These are phyloP conservation scores for Rissa tridactyla DNA, from an alignment of 2,113 vertebrate species.

Conservation along the genomic window DNA sequence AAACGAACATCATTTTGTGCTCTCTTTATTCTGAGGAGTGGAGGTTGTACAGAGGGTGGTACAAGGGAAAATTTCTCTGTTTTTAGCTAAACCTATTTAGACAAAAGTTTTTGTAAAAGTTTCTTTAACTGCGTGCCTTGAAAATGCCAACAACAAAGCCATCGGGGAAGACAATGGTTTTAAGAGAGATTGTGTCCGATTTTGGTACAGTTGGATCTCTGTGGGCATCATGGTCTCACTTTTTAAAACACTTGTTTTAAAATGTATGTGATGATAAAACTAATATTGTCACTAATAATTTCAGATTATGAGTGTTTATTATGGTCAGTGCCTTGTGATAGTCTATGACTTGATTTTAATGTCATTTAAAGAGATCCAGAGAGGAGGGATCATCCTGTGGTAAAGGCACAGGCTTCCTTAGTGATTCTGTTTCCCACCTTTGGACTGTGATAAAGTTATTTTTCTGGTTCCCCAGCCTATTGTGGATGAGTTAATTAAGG, in stretches of 20 bases:
- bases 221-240: accelerated
- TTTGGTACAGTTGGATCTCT: background rate
- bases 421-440: background rate
- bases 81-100: background rate
- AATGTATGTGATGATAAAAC: background rate
- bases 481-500: background rate
- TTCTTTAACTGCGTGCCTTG: background rate
- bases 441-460: background rate
- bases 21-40: background rate
- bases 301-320: background rate
- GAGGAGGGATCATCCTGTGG: background rate
- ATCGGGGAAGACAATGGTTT: background rate
- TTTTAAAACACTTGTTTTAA: background rate
- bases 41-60: background rate
- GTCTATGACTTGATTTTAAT: background rate
- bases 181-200: background rate
- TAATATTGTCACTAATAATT: background rate
- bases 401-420: background rate
- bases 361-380: background rate
- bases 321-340: background rate
- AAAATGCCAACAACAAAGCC: background rate
- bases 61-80: background rate
- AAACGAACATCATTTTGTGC: background rate
- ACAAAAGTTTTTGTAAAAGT: background rate
- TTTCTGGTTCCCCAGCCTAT: background rate